A percentile compares a stretch with the other conserved stretches of the same genome.
Evolutionary conservation across 2,113 vertebrate species (phyloP).

Genomic region (Erpornis zantholeuca): DNA sequence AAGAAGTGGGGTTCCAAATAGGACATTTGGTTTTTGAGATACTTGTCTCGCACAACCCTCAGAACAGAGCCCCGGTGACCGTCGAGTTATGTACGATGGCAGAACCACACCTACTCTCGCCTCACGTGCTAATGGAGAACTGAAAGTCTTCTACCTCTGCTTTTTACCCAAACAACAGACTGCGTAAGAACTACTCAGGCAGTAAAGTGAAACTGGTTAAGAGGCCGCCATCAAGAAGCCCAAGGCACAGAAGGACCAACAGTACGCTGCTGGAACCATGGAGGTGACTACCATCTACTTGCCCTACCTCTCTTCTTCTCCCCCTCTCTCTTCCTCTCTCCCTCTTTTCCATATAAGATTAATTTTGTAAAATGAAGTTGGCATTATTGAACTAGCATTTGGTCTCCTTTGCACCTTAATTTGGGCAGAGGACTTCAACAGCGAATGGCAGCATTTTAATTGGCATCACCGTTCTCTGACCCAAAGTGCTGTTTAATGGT

Average conservation of each 20-base stretch:
- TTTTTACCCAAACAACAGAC: background rate
- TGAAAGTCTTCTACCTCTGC: background rate
- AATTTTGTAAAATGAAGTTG: background rate
- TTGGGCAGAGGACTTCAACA: background rate
- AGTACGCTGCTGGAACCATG: background rate
- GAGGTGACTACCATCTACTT: background rate
- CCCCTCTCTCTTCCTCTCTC: background rate
- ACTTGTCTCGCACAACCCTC: background rate
- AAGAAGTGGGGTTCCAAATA: background rate
- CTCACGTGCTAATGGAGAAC: background rate
- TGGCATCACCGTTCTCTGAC: background rate
- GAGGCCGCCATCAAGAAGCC: background rate
- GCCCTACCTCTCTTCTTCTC: background rate
- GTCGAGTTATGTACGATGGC: fast-evolving
- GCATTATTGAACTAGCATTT: background rate
- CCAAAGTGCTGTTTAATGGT: background rate
- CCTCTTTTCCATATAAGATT: background rate
- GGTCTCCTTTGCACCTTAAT: background rate
- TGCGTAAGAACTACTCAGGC: background rate
- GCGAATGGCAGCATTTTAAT: fast-evolving
- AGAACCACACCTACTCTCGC: background rate
- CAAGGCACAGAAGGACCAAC: background rate
- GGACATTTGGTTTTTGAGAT: background rate
- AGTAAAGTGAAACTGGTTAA: background rate
- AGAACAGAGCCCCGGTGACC: fast-evolving